Conservation (phyloP, 2,113 vertebrate species). For the Dunckerocampus dactyliophorus region DNA sequence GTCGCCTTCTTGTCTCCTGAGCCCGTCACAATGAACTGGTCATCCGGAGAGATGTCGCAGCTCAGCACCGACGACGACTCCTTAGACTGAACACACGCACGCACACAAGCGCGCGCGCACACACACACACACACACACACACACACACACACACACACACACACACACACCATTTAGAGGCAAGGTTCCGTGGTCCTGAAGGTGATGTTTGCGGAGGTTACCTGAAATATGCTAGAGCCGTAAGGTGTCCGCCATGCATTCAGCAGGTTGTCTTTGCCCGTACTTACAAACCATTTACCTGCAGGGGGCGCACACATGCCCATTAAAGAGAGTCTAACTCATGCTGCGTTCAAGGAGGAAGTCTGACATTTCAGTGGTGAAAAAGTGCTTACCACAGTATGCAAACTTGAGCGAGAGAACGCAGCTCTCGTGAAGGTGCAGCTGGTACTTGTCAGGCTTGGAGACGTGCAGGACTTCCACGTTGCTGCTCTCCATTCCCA, state of each 20-base stretch:
- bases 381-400: constrained; percentile 77
- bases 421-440: constrained; percentile 86
- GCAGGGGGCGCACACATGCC: constrained; percentile 46
- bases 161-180: not conserved
- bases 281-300: constrained; percentile 92
- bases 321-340: constrained; percentile 32
- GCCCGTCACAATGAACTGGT: constrained; percentile 96
- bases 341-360: not conserved
- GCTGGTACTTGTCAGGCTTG: constrained; percentile 84
- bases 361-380: constrained; percentile 6
- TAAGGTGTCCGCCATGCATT: constrained; percentile 87
- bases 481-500: constrained; percentile 84
- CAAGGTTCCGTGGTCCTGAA: not conserved
- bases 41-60: constrained; percentile 93
- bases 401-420: constrained; percentile 88
- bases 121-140: not conserved
- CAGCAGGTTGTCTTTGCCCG: constrained; percentile 85
- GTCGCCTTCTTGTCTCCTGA: constrained; percentile 98
- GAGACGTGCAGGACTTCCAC: constrained; percentile 82
- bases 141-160: not conserved
- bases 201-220: constrained; percentile 27
- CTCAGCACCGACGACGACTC: constrained; percentile 95
- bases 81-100: constrained; percentile 79
- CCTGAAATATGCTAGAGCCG: constrained; percentile 89
- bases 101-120: not conserved